Evolutionary conservation across 2,888 invertebrate species (phyloP).

Genomic region (Pocota personata): DNA sequence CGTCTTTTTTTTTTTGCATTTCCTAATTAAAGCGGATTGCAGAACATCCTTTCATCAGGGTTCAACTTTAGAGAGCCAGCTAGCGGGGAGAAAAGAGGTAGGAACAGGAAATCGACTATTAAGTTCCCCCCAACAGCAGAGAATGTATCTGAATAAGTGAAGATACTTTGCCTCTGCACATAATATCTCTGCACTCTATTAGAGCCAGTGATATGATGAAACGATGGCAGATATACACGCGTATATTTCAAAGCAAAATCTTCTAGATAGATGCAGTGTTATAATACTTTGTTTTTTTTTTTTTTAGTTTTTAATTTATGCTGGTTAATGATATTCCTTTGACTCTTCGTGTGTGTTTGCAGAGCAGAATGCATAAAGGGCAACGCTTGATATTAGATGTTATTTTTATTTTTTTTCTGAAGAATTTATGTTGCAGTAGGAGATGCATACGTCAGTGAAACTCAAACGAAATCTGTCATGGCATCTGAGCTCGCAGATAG

Average conservation of each 20-base stretch:
- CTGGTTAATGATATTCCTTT: constrained; percentile 71
- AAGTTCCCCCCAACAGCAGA: constrained; percentile 13
- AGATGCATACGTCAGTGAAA: not conserved
- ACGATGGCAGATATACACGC: not conserved
- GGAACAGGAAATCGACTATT: constrained; percentile 56
- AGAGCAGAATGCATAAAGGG: constrained; percentile 30
- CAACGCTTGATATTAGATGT: constrained; percentile 46
- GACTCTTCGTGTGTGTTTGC: constrained; percentile 33
- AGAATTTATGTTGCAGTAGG: not conserved
- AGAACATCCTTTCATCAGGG: constrained; percentile 44
- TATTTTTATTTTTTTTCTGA: not conserved
- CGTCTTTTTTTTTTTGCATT: constrained; percentile 6
- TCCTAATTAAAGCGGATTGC: constrained; percentile 61
- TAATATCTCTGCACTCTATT: not conserved
- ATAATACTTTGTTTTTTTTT: not conserved
- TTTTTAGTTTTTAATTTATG: constrained; percentile 51
- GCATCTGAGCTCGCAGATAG: not conserved
- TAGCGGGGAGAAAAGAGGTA: not conserved
- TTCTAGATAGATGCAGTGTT: constrained; percentile 3
- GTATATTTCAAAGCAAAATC: constrained; percentile 11
- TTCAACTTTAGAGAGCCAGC: not conserved
- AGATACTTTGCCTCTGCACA: constrained; percentile 1
- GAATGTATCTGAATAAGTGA: constrained; percentile 11
- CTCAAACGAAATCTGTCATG: constrained; percentile 33
- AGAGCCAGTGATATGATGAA: not conserved